Evolutionary conservation across 2,888 invertebrate species (phyloP), one percentile per base, ranked within the genome.

Genomic region (Trimorus sp.): DNA sequence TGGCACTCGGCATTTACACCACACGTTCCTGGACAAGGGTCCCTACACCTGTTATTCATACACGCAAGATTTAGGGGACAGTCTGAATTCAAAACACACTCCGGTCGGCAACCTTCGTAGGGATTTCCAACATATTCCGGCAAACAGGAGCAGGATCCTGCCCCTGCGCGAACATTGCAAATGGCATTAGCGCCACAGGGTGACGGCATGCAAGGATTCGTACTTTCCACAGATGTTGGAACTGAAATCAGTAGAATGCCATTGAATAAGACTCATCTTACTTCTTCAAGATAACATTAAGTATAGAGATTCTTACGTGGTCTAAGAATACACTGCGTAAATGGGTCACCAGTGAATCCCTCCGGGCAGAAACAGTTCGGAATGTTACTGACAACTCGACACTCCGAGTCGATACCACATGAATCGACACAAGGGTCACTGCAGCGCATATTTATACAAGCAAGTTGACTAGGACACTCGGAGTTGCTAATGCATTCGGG

Each of bases 21-120:
- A 91, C 97, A 97, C 16, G 96, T 96, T 84, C 96, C 96, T 0
- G 95, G 95, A 87, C 97, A 97, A 0, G 97, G 97, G 92, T 97
- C 96, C 38, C 95, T 93, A 89, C 98, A 98, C 92, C 96, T 96
- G 85, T 95, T 94, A 87, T 95, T 94, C 8, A 96, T 92, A 87
- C 97, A 97, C 4, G 97, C 95, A 88, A 94, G 94, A 84, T 95
- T 94, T 14, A 93, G 92, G 1, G 94, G 89, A 90, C 97, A 97
- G 90, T 97, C 97, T 0, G 95, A 94, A 87, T 95, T 96, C 40
- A 95, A 93, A 42, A 95, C 94, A 89, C 97, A 97, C 92, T 96
- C 96, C 9, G 96, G 96, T 85, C 96, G 93, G 89, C 96, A 96
- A 12, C 94, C 94, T 77, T 95, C 95, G 71, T 92, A 92, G 15